phyloP scores from a whole-genome alignment of 1,140 invertebrate species.

The Tribolium madens region DNA sequence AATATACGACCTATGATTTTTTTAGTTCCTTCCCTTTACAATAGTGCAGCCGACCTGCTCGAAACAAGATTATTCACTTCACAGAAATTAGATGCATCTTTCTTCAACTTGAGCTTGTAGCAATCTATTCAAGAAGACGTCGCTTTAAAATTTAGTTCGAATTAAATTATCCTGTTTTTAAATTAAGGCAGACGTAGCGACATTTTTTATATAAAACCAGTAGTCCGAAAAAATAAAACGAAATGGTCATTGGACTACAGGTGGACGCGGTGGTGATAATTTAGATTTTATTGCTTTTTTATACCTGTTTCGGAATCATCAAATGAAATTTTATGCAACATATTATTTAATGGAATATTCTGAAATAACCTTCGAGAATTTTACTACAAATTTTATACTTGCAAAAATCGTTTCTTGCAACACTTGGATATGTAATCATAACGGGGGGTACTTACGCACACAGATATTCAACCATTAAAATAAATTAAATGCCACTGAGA shows the following conservation, averaged over 20 bases:
- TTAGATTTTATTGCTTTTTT: conserved; percentile 34
- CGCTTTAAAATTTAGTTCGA: conserved; percentile 9
- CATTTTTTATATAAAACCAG: conserved; percentile 65
- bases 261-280: conserved; percentile 29
- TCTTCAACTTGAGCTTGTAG: not conserved
- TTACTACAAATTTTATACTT: conserved; percentile 6
- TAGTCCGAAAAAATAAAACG: conserved; percentile 62
- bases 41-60: conserved; percentile 27
- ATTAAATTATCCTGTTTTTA: conserved; percentile 60
- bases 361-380: conserved; percentile 10
- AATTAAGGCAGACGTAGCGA: conserved; percentile 62
- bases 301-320: conserved; percentile 38
- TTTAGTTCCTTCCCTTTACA: conserved; percentile 37
- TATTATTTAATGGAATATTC: conserved; percentile 35
- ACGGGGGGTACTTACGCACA: not conserved
- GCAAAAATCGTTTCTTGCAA: conserved; percentile 1
- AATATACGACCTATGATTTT: conserved; percentile 45
- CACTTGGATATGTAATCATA: not conserved
- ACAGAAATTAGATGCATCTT: conserved; percentile 10
- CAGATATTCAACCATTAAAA: not conserved
- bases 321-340: conserved; percentile 38
- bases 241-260: conserved; percentile 37
- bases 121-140: conserved; percentile 1
- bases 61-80: conserved; percentile 11
- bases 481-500: not conserved